Evolutionary conservation across 2,113 vertebrate genomes (phyloP).

Genomic region (Cyanistes caeruleus): DNA sequence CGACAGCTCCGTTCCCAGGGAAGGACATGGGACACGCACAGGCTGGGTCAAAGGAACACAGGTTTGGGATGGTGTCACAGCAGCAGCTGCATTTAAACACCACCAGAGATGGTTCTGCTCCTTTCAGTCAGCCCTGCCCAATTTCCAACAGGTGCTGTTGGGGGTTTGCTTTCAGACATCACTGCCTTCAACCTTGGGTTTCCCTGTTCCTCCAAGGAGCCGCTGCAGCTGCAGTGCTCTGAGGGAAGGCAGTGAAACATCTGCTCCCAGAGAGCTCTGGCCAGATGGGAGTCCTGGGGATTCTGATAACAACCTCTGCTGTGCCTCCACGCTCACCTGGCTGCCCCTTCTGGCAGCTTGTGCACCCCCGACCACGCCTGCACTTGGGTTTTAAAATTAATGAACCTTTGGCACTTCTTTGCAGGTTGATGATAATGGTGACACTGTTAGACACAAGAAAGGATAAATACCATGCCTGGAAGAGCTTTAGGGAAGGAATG

Average conservation of each 20-base stretch:
- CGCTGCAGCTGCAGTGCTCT: background rate
- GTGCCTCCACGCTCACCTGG: background rate
- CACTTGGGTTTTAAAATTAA: background rate
- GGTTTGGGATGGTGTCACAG: background rate
- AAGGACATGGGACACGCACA: accelerated
- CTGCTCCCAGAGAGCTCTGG: background rate
- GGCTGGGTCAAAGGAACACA: accelerated
- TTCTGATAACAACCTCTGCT: background rate
- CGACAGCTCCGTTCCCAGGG: background rate
- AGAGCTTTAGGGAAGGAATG: background rate
- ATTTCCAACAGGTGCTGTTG: background rate
- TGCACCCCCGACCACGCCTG: accelerated
- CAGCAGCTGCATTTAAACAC: background rate
- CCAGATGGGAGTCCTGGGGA: background rate
- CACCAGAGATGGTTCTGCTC: background rate
- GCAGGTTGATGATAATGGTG: background rate
- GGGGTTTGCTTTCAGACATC: background rate
- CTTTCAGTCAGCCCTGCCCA: background rate
- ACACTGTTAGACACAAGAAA: background rate
- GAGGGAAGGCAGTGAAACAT: background rate
- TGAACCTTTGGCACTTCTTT: background rate
- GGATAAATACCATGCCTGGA: background rate
- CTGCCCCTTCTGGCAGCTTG: background rate
- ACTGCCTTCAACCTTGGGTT: background rate
- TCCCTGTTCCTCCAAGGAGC: background rate